phyloP scores from a whole-genome alignment of 2,113 vertebrate species.

The Lynx canadensis region DNA sequence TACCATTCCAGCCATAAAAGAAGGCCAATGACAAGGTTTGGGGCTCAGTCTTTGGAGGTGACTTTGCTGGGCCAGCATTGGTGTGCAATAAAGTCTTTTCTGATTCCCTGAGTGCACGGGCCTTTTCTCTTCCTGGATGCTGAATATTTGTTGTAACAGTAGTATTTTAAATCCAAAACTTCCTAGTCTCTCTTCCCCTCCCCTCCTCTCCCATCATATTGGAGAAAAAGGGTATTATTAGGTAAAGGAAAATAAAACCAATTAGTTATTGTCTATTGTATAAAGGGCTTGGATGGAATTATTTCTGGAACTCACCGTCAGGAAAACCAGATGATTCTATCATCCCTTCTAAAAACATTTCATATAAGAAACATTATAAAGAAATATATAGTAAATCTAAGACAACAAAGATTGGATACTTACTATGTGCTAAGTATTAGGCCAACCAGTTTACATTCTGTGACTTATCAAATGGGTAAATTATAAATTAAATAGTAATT shows the following conservation, averaged over 20 bases:
- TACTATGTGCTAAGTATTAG: not conserved
- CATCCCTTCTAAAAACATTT: not conserved
- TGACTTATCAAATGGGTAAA: not conserved
- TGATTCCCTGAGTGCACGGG: no score
- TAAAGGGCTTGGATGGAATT: not conserved
- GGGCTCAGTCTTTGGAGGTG: no score
- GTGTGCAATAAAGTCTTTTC: no score
- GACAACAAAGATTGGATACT: not conserved
- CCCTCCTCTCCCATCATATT: not conserved
- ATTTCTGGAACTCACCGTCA: not conserved
- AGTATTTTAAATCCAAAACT: not conserved
- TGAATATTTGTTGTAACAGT: no score
- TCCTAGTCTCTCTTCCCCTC: not conserved
- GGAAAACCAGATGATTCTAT: not conserved
- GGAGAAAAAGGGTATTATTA: not conserved
- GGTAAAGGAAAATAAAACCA: not conserved
- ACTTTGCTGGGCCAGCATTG: no score
- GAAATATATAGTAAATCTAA: not conserved
- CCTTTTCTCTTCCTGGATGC: no score
- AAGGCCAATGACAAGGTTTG: no score
- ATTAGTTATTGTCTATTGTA: not conserved
- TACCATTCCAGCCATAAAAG: no score
- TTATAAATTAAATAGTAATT: no score
- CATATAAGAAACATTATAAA: not conserved
- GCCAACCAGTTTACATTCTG: not conserved